Conservation (phyloP, 2,113 vertebrate genomes). For the Aplodontia rufa region DNA sequence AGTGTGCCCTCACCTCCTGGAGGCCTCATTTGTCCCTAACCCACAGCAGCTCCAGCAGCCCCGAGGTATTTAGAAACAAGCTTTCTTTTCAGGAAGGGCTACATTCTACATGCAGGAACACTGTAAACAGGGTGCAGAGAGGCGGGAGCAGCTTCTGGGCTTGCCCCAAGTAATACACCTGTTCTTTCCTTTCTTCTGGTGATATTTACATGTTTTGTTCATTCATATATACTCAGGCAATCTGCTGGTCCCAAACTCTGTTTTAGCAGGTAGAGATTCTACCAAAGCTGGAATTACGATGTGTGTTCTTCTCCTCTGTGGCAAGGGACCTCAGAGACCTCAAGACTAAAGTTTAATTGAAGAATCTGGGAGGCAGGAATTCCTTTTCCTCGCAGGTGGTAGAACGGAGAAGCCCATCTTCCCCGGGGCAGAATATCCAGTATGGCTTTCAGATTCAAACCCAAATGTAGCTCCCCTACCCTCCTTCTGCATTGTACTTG, state of each 20-base stretch:
- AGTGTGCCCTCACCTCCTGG: not conserved
- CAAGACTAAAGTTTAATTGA: not conserved
- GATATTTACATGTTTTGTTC: slow-evolving; percentile 74
- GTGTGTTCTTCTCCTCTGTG: slow-evolving; percentile 72
- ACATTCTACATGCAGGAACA: slow-evolving; percentile 76
- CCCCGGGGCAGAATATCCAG: slow-evolving; percentile 61
- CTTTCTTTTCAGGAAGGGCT: slow-evolving; percentile 78
- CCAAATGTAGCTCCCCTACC: slow-evolving; percentile 57
- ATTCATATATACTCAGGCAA: slow-evolving; percentile 77
- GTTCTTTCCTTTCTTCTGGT: slow-evolving; percentile 71
- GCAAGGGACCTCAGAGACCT: slow-evolving; percentile 58
- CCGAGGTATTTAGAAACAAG: slow-evolving; percentile 78
- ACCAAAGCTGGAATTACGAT: slow-evolving; percentile 35
- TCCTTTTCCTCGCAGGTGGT: not conserved
- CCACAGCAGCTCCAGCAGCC: slow-evolving; percentile 61
- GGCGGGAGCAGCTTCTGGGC: slow-evolving; percentile 78
- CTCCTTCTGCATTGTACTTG: not conserved
- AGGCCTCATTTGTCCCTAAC: not conserved
- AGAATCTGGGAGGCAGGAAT: not conserved
- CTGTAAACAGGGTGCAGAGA: slow-evolving; percentile 84
- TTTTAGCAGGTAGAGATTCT: slow-evolving; percentile 75
- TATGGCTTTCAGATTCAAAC: slow-evolving; percentile 79
- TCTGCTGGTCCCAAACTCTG: slow-evolving; percentile 73
- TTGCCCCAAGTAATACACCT: slow-evolving; percentile 52
- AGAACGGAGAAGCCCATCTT: slow-evolving; percentile 54